Evolutionary conservation across 2,888 invertebrate species (phyloP), one percentile per base, ranked within the genome.

Genomic region (Eilema caniola): DNA sequence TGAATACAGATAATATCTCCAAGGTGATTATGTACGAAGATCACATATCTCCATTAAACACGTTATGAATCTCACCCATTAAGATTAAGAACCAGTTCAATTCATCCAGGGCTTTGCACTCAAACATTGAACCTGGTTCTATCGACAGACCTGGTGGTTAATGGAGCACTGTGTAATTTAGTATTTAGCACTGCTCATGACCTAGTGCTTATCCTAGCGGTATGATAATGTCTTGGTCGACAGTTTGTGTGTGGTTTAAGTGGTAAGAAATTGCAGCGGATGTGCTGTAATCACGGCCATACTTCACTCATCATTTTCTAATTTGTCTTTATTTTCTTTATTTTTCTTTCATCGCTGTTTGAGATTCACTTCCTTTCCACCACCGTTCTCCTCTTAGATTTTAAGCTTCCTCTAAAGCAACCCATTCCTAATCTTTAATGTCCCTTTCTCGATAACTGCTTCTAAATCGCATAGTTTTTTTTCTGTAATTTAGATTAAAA

Each of bases 151-250:
- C 67, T 67, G 66, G 68, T 78, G 83, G 81, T 84, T 86, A 85
- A 85, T 84, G 74, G 79, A 77, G 78, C 76, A 75, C 71, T 80
- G 83, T 89, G 85, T 88, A 88, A 89, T 90, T 90, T 88, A 80
- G 85, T 85, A 83, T 87, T 89, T 90, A 90, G 86, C 86, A 87
- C 75, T 83, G 84, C 78, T 79, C 83, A 76, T 88, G 88, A 87
- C 87, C 87, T 82, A 83, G 85, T 85, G 88, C 81, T 89, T 90
- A 89, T 86, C 85, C 84, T 90, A 91, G 90, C 90, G 91, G 89
- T 89, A 90, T 89, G 89, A 86, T 86, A 90, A 91, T 88, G 78
- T 73, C 76, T 81, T 71, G 79, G 77, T 80, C 77, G 78, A 82
- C 81, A 79, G 75, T 74, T 81, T 72, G 53, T 66, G 33, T 41